Evolutionary conservation across 2,113 vertebrate species (phyloP).

Genomic region (Seriola aureovittata): DNA sequence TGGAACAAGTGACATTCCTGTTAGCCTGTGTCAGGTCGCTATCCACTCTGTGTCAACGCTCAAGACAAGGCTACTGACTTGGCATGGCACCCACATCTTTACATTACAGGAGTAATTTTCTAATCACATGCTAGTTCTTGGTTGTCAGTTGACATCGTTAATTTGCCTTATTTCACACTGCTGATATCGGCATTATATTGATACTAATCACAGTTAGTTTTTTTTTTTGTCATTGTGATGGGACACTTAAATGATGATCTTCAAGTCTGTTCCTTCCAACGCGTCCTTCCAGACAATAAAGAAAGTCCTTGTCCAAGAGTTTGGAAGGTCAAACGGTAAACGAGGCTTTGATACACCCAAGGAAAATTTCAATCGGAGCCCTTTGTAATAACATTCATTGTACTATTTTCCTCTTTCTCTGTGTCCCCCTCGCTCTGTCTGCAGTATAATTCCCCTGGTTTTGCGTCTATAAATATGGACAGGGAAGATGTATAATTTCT

Average conservation of each 20-base stretch:
- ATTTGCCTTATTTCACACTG: slow-evolving; percentile 20
- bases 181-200: slow-evolving; percentile 9
- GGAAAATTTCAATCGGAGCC: slow-evolving; percentile 82
- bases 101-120: slow-evolving; percentile 21
- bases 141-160: slow-evolving; percentile 18
- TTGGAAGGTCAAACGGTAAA: slow-evolving; percentile 85
- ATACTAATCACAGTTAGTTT: slow-evolving; percentile 37
- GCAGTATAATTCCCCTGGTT: slow-evolving; percentile 85
- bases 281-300: slow-evolving; percentile 71
- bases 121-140: slow-evolving; percentile 19
- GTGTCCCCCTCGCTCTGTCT: slow-evolving; percentile 62
- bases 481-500: slow-evolving; percentile 83
- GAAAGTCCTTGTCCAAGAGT: slow-evolving; percentile 84
- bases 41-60: slow-evolving; percentile 51
- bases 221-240: slow-evolving; percentile 53
- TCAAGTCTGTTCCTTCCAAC: slow-evolving; percentile 27
- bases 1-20: slow-evolving; percentile 74
- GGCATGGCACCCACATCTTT: slow-evolving; percentile 30
- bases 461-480: slow-evolving; percentile 84
- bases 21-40: slow-evolving; percentile 59
- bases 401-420: slow-evolving; percentile 71
- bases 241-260: slow-evolving; percentile 44
- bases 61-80: slow-evolving; percentile 9
- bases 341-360: slow-evolving; percentile 82
- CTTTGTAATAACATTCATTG: slow-evolving; percentile 86